These are phyloP conservation scores for Colaptes auratus DNA, from an alignment of 2,113 vertebrate genomes.

Conservation along the genomic window DNA sequence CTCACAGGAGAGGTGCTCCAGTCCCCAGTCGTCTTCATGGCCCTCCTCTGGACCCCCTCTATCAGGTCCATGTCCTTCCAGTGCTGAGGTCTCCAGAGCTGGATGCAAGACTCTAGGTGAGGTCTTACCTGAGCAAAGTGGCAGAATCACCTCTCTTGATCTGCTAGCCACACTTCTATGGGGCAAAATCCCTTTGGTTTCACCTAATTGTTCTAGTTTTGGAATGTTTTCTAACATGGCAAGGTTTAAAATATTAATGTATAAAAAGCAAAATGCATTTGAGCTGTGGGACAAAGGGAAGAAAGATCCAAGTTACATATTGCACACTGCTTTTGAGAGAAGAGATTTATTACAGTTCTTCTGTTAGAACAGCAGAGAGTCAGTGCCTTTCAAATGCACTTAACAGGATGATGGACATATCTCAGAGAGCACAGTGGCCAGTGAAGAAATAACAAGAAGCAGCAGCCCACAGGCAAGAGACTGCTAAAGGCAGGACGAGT, in stretches of 20 bases:
- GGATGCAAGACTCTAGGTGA: too few relatives aligned
- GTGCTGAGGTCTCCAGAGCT: too few relatives aligned
- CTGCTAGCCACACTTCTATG: too few relatives aligned
- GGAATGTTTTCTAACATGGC: not conserved
- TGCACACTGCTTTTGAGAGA: not conserved
- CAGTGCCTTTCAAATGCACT: conserved; percentile 63
- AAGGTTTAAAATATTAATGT: not conserved
- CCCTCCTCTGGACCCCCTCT: too few relatives aligned
- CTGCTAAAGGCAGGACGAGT: conserved; percentile 16
- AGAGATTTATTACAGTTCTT: not conserved
- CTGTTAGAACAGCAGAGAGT: not conserved
- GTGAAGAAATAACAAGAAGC: conserved; percentile 54
- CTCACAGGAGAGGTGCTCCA: too few relatives aligned
- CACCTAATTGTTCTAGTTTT: not conserved
- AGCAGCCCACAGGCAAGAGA: conserved; percentile 54
- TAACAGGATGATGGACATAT: conserved; percentile 54
- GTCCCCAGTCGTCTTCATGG: too few relatives aligned
- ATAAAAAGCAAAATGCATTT: not conserved
- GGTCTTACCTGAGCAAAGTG: too few relatives aligned
- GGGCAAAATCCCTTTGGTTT: not conserved
- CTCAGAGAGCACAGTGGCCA: conserved; percentile 51
- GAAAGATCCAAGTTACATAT: not conserved
- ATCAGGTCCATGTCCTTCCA: too few relatives aligned
- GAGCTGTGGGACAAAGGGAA: not conserved
- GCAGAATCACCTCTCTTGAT: too few relatives aligned